Base-by-base conservation (phyloP, 2,113 vertebrate genomes). In the Macquaria australasica region DNA sequence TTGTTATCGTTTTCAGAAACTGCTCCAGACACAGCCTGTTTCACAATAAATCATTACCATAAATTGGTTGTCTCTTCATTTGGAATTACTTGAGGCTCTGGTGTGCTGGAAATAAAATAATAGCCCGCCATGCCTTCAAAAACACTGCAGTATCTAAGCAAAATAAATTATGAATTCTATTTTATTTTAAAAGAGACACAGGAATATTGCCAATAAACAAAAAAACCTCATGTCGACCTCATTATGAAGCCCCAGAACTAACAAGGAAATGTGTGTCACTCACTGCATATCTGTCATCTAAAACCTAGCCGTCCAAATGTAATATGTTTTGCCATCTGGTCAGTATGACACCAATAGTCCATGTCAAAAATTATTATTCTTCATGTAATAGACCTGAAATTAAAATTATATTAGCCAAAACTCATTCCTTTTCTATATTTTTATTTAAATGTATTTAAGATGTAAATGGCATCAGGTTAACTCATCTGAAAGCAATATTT, bases 21-120 rank as follows among this genome's bases (percentile, higher is more conserved):
- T 6, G 16, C 20, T 59, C 34, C 75, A 75, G 67, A 75, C 67
- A 55, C 2, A 64, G 37, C 2, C 59, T 59, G 18, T 73, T 72
- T 60, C 50, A 48, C 31, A 71, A 53, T 59, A 55, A 82, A 82
- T 86, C 55, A 83, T 66, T 74, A 51, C 7, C 70, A 83, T 56
- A 77, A 18, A 70, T 80, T 28, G 39, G 67, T 60, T 62, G 55
- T 79, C n/a, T 70, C 28, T 82, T 81, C 21, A 71, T 53, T 74
- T 79, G 51, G 60, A 80, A 81, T 77, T 77, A 84, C 51, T 82
- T 34, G 10, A 81, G 81, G 50, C 56, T 84, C 55, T 66, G 64
- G 48, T 39, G n/a, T 67, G 81, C 25, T 69, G 8, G 15, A 75
- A 80, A 80, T 60, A 62, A 84, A 84, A 87, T 25, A 79, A 87